These are phyloP conservation scores for Clusia tigrina DNA, from an alignment of 2,888 invertebrate species.

Conservation along the genomic window DNA sequence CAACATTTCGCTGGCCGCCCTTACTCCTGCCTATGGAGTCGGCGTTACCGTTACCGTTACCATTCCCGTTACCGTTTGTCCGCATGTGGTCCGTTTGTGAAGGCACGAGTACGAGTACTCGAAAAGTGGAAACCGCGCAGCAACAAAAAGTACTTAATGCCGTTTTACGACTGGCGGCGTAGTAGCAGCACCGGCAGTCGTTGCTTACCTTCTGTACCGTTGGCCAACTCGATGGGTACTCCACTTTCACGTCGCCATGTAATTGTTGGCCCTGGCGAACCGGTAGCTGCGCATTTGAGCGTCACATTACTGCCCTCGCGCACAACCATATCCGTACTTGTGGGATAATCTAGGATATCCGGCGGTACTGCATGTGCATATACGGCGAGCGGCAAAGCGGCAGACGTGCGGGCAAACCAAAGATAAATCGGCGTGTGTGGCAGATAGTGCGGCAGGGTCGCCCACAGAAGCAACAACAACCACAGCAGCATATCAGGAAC, in stretches of 20 bases:
- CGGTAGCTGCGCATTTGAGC: constrained; percentile 85
- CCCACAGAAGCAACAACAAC: background rate
- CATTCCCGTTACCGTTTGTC: constrained; percentile 27
- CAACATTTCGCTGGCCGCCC: no score
- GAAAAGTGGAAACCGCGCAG: constrained; percentile 5
- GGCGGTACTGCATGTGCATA: constrained; percentile 74
- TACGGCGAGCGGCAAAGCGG: constrained; percentile 21
- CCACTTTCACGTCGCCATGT: constrained; percentile 88
- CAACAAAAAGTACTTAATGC: constrained; percentile 46
- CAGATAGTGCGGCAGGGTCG: constrained; percentile 6
- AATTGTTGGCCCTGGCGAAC: constrained; percentile 86
- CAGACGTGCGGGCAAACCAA: constrained; percentile 2
- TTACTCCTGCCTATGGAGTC: constrained; percentile 24
- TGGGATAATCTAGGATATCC: constrained; percentile 84
- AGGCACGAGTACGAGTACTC: constrained; percentile 52
- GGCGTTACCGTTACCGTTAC: constrained; percentile 37
- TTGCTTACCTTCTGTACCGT: constrained; percentile 76
- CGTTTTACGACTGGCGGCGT: background rate
- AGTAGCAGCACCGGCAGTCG: no score
- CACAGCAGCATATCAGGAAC: constrained; percentile 20
- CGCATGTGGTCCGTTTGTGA: constrained; percentile 44
- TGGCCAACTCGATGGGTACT: constrained; percentile 75
- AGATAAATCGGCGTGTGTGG: background rate
- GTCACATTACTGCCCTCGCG: constrained; percentile 88
- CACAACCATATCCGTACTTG: constrained; percentile 86